Evolutionary conservation across 2,888 invertebrate genomes (phyloP).

Genomic region (Furcula furcula): DNA sequence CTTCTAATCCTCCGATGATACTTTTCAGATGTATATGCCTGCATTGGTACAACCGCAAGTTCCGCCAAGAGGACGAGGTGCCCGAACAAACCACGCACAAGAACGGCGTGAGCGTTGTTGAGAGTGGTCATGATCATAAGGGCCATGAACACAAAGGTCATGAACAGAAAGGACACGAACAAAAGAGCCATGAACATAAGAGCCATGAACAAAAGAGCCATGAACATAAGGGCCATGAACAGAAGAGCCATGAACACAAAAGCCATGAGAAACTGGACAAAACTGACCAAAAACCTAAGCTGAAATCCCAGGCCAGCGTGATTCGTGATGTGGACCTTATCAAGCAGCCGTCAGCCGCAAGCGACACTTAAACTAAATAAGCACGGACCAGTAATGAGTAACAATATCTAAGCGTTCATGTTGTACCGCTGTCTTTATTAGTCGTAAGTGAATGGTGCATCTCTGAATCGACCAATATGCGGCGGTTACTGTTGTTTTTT

Average conservation of each 20-base stretch:
- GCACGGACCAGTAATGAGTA: constrained; percentile 31
- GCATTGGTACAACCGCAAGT: constrained; percentile 81
- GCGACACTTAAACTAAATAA: constrained; percentile 76
- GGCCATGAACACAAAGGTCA: constrained; percentile 15
- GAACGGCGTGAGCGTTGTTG: constrained; percentile 74
- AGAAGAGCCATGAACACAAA: constrained; percentile 5
- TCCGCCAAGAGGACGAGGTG: constrained; percentile 65
- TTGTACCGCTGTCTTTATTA: constrained; percentile 31
- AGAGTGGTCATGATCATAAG: constrained; percentile 32
- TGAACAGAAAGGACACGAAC: constrained; percentile 19
- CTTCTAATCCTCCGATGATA: too few species aligned
- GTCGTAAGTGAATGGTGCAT: constrained; percentile 15
- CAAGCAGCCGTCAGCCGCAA: constrained; percentile 69
- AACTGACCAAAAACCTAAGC: constrained; percentile 49
- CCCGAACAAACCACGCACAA: constrained; percentile 68
- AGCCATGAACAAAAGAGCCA: constrained; percentile 12
- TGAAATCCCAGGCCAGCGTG: constrained; percentile 68
- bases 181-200: constrained; percentile 3
- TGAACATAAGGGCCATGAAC: constrained; percentile 10
- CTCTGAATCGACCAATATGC: constrained; percentile 6
- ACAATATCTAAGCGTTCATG: constrained; percentile 34
- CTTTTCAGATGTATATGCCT: constrained; percentile 84
- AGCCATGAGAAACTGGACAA: constrained; percentile 20
- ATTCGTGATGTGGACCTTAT: constrained; percentile 83
- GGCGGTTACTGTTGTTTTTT: background rate